Evolutionary conservation across 2,113 vertebrate genomes (phyloP), one percentile per base, ranked within the genome.

Genomic region (Phasianus colchicus): DNA sequence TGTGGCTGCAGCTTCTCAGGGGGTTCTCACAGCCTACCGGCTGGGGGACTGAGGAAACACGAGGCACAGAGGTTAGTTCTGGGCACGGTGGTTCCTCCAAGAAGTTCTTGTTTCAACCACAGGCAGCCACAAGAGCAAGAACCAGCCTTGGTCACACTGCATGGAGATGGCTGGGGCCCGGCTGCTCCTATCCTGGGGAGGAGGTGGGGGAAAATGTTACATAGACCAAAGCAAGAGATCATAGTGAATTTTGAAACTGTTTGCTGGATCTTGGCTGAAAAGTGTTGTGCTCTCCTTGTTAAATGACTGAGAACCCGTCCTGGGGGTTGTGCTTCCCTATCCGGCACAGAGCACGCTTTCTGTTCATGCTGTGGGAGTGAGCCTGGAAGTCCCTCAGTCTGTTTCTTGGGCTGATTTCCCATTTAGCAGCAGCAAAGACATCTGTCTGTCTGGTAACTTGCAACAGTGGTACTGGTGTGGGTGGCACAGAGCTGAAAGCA

Each of bases 81-180:
- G 5, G 42, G 50, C 47, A 27, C 47, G 29, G 1, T 7, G 9
- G 19, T 74, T 93, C 60, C 40, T 67, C 72, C 52, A 55, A 25
- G 27, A 0, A 1, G 22, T 77, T 57, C 57, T 79, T 0, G 0
- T 60, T 67, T 27, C 32, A 24, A 8, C 45, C 38, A 2, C 70
- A 45, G 57, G 55, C 66, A 43, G 55, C 43, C 2, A 10, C 27
- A 29, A 5, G 3, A 18, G 64, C 19, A n/a, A 16, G 72, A 25
- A 86, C 1, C 5, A 13, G 32, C 54, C 50, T 34, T 7, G 9
- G 17, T 54, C 52, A 54, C 9, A 29, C 13, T 54, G 27, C 27
- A 10, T 0, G 7, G 17, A 0, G 2, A 34, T 45, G 34, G 30
- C 38, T 27, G 10, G 22, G 7, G 17, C 24, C 79, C 58, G 38